A percentile compares a stretch with the other conserved stretches of the same genome.
Conservation (phyloP, 1,140 invertebrate species). For the Neodiprion virginianus region DNA sequence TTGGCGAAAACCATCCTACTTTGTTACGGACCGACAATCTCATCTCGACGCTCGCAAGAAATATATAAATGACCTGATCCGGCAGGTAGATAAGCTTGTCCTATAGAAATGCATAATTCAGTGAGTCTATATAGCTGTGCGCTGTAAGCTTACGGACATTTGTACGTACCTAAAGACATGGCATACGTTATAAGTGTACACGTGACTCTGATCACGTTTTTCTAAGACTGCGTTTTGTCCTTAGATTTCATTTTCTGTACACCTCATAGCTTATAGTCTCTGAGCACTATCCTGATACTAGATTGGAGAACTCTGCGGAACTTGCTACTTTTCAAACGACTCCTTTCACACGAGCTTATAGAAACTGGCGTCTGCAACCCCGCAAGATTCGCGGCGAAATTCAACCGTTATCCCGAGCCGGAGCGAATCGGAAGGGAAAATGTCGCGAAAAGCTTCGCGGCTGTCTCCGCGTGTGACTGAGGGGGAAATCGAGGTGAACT, state of each 20-base stretch:
- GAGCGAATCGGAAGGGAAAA: not conserved
- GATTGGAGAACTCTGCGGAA: too few relatives aligned
- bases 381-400: not conserved
- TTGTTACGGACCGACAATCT: slow-evolving; percentile 36
- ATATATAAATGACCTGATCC: slow-evolving; percentile 36
- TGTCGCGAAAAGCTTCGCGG: not conserved
- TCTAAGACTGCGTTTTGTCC: too few relatives aligned
- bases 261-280: too few relatives aligned
- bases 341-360: not conserved
- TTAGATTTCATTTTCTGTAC: too few relatives aligned
- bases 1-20: slow-evolving; percentile 41
- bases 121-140: not conserved
- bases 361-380: not conserved
- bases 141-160: not conserved
- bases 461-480: not conserved
- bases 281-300: too few relatives aligned
- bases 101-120: not conserved
- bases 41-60: slow-evolving; percentile 37
- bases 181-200: too few relatives aligned
- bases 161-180: not conserved
- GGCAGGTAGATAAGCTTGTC: not conserved
- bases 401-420: not conserved
- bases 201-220: too few relatives aligned
- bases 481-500: not conserved
- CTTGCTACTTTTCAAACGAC: too few relatives aligned